Evolutionary conservation across 2,113 vertebrate species (phyloP), one percentile per base, ranked within the genome.

Genomic region (Plecturocebus donacophilus): DNA sequence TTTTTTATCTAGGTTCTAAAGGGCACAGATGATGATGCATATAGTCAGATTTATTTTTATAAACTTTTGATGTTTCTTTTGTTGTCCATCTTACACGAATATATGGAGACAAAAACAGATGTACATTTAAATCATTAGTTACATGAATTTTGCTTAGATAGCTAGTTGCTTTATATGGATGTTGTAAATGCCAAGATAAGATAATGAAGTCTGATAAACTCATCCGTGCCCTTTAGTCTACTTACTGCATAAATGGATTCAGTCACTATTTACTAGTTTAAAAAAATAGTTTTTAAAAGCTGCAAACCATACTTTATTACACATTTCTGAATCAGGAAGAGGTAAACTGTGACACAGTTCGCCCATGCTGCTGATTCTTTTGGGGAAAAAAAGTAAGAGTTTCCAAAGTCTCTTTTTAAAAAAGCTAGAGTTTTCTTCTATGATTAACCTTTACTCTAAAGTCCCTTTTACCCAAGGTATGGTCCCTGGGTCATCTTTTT

Each of bases 401-500:
- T 89, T 97, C 91, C 56, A 97, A 61, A 58, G 94, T 97, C 64
- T 86, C 70, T 61, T 20, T 58, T 5, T 16, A 73, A 96, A 91
- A 97, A 76, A 76, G 14, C 21, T 85, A 58, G 17, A 94, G 84
- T 49, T 83, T 93, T 96, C 49, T 88, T 90, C 49, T 81, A 32
- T 21, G 87, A 97, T 27, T 71, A 90, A 81, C 77, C 92, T 91
- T 99, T 83, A 99, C 35, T 99, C 98, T 91, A 85, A 79, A 92
- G 98, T 97, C 70, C 98, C 98, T 97, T 98, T 99, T 82, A 99
- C 97, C 99, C 98, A 99, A 90, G 97, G 90, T 4, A n/a, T 96
- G 27, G 58, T 88, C 90, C 97, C 98, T 82, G 97, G 49, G 52
- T 71, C 56, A 80, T 98, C 98, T 79, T 97, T 98, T 77, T 98